Base-by-base conservation (phyloP, 2,113 vertebrate species). In the Ceratotherium simum region DNA sequence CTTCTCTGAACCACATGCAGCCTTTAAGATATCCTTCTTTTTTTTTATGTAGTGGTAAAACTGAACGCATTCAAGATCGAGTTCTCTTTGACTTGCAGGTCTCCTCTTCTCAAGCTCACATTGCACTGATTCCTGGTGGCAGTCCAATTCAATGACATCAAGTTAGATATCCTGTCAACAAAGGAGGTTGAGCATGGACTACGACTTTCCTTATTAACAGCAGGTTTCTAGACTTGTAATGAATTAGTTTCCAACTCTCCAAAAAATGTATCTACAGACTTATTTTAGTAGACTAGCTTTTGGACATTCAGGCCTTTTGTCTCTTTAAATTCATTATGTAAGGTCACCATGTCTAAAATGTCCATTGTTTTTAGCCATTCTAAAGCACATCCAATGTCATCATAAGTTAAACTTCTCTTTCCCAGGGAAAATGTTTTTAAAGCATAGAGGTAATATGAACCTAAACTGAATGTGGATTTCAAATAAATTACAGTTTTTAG, bases 391-490 rank as follows among this genome's bases (percentile, higher is more conserved):
- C 27, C 27, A 6, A 9, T 58, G 29, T 75, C 31, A 48, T 11
- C 51, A 9, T 16, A 84, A 51, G 84, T 86, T 70, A 80, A 91
- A 83, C 69, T 75, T 95, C 23, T 95, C 33, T 94, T 87, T 80
- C 64, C 51, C 29, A 31, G 39, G 31, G 70, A 76, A 62, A 16
- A 89, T 46, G 21, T 90, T 85, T 67, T 33, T 54, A 85, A 76
- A 85, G n/a, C 58, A 85, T 18, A 39, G 33, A 73, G 42, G n/a
- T 89, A 72, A 73, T 73, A 8, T 33, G 33, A 84, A 36, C 67
- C n/a, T 72, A 60, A 94, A 69, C 17, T 79, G 82, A 94, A 72
- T 56, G 65, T 81, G 42, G 46, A 72, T 81, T 72, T 72, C 65
- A 89, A 81, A 72, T 54, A 89, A 89, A 54, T 62, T 81, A 56